These are phyloP conservation scores for Brienomyrus longianalis DNA, from an alignment of 2,113 vertebrate species.

Conservation along the genomic window DNA sequence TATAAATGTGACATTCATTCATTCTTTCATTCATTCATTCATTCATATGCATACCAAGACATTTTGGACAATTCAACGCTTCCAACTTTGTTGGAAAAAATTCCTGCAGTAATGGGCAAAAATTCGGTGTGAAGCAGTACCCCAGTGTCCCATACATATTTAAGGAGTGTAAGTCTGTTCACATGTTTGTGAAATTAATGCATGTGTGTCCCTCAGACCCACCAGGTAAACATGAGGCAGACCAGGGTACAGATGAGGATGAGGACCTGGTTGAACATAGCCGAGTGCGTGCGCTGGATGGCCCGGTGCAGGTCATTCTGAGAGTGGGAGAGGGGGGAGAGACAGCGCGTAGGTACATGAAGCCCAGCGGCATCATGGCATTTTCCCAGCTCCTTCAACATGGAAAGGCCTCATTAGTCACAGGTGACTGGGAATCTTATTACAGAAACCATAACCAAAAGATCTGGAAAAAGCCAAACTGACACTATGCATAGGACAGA, in stretches of 20 bases:
- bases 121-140: neutral
- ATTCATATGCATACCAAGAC: neutral
- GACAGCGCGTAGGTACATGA: neutral
- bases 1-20: neutral
- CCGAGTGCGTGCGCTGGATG: conserved; percentile 72
- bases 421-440: neutral
- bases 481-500: neutral
- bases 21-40: too few species aligned
- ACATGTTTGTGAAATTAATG: neutral
- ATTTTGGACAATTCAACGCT: neutral
- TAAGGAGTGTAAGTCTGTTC: neutral
- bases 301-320: conserved; percentile 73
- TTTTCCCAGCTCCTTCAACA: neutral
- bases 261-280: conserved; percentile 78
- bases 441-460: neutral
- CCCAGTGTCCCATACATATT: neutral
- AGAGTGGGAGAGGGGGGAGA: neutral
- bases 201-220: conserved; percentile 34
- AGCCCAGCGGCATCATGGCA: neutral
- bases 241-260: conserved; percentile 73
- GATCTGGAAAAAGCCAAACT: neutral
- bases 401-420: neutral
- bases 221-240: conserved; percentile 78
- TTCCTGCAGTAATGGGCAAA: neutral
- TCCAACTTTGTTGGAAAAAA: neutral